Base-by-base conservation (phyloP, 2,888 invertebrate species). In the Meiosimyza decipiens region DNA sequence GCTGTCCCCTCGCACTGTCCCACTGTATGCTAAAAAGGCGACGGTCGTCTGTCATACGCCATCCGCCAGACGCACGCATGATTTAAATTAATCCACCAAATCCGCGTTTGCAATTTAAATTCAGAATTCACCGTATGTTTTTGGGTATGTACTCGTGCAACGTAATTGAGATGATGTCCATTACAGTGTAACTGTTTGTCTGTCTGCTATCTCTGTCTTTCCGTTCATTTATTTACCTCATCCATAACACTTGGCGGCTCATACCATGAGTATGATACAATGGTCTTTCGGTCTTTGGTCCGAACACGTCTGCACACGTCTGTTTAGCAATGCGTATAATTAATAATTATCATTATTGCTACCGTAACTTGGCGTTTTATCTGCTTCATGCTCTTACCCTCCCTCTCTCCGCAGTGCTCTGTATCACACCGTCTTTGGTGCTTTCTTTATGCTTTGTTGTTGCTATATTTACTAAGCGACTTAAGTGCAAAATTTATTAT, bases 281-380 rank as follows among this genome's bases (percentile, higher is more conserved):
- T 40, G 40, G 40, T 40, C 40, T 40, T 9, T 40, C 40, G 40
- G 40, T 47, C 47, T 40, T n/a, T 47, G 47, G 15, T 63, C 47
- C 15, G 12, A 18, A 6, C 13, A 13, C 47, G 18, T 40, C 51
- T 67, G 51, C 16, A 15, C 40, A 40, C 50, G n/a, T 65, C 65
- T 71, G 71, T 71, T 66, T 62, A 54, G 54, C 65, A 40, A 67
- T 80, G 80, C 77, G 73, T 77, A 76, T 83, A 77, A 82, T 83
- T 81, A 81, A 80, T 79, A 82, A 82, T 82, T 81, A 75, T 63
- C 9, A 73, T 64, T 64, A 71, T 57, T 71, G 71, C 71, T 40
- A 57, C 50, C 59, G 64, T 51, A 65, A 59, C 16, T 63, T 33
- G 64, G 54, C 52, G 52, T 52, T 33, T 40, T 40, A 40, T 40